phyloP scores from a whole-genome alignment of 2,797 vertebrate species.

The Molothrus ater region DNA sequence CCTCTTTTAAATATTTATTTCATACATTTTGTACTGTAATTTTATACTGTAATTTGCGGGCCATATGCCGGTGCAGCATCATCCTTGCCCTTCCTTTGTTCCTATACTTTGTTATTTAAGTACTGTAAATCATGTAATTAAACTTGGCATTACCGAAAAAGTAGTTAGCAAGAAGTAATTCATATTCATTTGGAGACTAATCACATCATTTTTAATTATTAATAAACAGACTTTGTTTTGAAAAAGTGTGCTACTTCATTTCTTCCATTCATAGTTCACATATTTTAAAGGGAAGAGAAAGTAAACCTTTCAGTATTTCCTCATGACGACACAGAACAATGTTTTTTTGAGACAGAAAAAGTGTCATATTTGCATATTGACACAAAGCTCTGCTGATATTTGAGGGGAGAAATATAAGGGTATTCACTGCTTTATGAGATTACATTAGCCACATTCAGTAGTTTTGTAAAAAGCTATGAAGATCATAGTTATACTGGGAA shows the following conservation, averaged over 20 bases:
- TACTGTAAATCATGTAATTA: slow-evolving; percentile 2
- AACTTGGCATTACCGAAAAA: background rate
- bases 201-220: background rate
- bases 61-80: background rate
- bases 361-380: background rate
- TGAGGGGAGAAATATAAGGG: background rate
- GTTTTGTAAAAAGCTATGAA: background rate
- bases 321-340: background rate
- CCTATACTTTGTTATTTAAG: background rate
- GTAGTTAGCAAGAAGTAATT: slow-evolving; percentile 21
- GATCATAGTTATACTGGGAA: background rate
- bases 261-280: background rate
- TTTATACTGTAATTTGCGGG: background rate
- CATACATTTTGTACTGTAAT: background rate
- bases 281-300: background rate
- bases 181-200: slow-evolving; percentile 16
- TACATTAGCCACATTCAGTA: background rate
- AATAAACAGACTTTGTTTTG: background rate
- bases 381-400: background rate
- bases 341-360: background rate
- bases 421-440: background rate
- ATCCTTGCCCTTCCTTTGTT: background rate
- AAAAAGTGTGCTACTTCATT: slow-evolving; percentile 3
- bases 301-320: background rate
- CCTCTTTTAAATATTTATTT: background rate